A percentile compares a stretch with the other conserved stretches of the same genome.
Evolutionary conservation across 2,888 invertebrate genomes (phyloP).

Genomic region (Silvanus unidentatus): DNA sequence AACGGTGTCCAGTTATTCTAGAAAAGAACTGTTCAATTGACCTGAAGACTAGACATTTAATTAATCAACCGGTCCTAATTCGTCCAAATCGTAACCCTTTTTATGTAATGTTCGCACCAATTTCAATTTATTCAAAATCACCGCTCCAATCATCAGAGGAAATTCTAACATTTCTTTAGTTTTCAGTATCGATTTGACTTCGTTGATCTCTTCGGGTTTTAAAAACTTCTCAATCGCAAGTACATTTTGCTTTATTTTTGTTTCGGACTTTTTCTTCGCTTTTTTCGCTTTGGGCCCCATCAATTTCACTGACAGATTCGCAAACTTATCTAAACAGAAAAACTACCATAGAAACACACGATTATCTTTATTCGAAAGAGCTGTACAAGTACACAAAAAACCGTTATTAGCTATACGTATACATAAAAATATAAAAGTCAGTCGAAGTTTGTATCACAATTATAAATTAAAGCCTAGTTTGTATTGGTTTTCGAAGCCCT

Average conservation of each 20-base stretch:
- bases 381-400: too few relatives aligned
- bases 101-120: slow-evolving; percentile 35
- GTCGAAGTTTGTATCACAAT: neutral
- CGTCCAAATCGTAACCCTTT: slow-evolving; percentile 37
- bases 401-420: too few relatives aligned
- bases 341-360: neutral
- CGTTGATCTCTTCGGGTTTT: slow-evolving; percentile 31
- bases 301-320: too few relatives aligned
- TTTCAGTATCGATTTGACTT: slow-evolving; percentile 33
- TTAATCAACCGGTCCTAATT: slow-evolving; percentile 33
- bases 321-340: slow-evolving; percentile 5
- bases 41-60: slow-evolving; percentile 1
- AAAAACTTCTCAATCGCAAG: slow-evolving; percentile 5
- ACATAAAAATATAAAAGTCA: slow-evolving; percentile 5
- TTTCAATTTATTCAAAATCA: slow-evolving; percentile 38
- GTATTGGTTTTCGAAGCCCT: neutral
- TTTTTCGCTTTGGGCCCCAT: slow-evolving; percentile 19
- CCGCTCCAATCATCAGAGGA: slow-evolving; percentile 36
- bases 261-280: slow-evolving; percentile 21
- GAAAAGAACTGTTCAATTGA: slow-evolving; percentile 6
- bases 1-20: slow-evolving; percentile 41
- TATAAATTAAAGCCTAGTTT: neutral
- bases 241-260: slow-evolving; percentile 3
- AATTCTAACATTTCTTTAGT: slow-evolving; percentile 38
- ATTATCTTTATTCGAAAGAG: neutral